These are phyloP conservation scores for Pararge aegeria DNA, from an alignment of 1,140 invertebrate genomes.

Conservation along the genomic window DNA sequence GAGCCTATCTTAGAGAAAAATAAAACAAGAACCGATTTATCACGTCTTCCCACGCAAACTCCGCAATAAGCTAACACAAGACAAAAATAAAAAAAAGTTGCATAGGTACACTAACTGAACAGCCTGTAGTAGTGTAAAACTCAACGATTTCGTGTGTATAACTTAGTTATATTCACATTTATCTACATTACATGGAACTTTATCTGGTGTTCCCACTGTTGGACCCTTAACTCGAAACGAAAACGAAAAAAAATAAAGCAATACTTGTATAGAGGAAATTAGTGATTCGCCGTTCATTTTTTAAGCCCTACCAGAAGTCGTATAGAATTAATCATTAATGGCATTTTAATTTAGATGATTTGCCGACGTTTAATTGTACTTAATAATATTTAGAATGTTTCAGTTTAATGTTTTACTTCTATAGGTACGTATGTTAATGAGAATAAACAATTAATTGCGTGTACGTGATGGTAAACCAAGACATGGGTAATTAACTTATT, in stretches of 20 bases:
- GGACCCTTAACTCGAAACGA: conserved; percentile 49
- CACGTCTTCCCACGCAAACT: conserved; percentile 70
- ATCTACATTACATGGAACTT: conserved; percentile 75
- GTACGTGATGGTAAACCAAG: not conserved
- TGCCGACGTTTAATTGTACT: not conserved
- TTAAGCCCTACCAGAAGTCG: not conserved
- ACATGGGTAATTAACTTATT: not conserved
- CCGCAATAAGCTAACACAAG: conserved; percentile 65
- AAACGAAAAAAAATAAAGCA: conserved; percentile 38
- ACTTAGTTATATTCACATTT: conserved; percentile 78
- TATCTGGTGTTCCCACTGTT: conserved; percentile 53
- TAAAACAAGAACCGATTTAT: conserved; percentile 71
- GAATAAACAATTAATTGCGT: not conserved
- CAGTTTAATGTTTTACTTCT: not conserved
- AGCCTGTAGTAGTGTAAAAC: conserved; percentile 72
- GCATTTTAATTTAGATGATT: not conserved
- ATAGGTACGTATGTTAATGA: not conserved
- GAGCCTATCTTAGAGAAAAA: conserved; percentile 66
- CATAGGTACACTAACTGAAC: conserved; percentile 50
- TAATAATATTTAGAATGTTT: not conserved
- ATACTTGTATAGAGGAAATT: conserved; percentile 28
- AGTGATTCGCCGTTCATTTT: conserved; percentile 40
- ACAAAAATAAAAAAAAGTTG: conserved; percentile 58
- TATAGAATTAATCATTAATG: not conserved
- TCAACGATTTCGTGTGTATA: conserved; percentile 74